Conservation (phyloP, 2,797 vertebrate genomes). For the Aphelocoma californica region DNA sequence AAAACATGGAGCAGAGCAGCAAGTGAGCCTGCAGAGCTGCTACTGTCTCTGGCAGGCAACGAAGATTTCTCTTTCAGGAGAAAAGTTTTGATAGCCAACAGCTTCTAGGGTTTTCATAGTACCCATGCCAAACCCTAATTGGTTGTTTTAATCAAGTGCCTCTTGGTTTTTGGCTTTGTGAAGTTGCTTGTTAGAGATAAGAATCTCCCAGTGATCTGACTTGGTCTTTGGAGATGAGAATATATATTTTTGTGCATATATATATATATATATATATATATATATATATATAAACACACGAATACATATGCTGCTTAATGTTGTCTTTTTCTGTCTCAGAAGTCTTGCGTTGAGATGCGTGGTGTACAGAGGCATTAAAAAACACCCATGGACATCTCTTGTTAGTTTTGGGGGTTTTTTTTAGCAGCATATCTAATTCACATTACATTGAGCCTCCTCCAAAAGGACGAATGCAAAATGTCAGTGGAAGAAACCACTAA, state of each 20-base stretch:
- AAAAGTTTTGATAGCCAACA: background rate
- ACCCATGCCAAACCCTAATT: background rate
- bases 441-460: background rate
- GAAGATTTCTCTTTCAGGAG: background rate
- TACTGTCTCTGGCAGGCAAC: background rate
- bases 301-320: background rate
- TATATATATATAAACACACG: background rate
- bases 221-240: background rate
- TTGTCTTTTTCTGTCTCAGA: background rate
- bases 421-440: background rate
- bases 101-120: background rate
- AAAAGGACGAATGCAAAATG: background rate
- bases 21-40: background rate
- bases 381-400: background rate
- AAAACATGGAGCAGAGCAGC: background rate
- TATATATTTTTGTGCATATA: background rate
- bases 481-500: background rate
- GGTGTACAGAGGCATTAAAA: background rate
- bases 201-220: background rate
- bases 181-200: background rate
- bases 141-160: constrained; percentile 4
- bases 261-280: background rate
- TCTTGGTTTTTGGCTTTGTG: background rate
- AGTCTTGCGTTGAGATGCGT: background rate
- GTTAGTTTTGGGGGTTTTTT: background rate